Evolutionary conservation across 2,113 vertebrate genomes (phyloP), one percentile per base, ranked within the genome.

Genomic region (Coptodon bakossiorum): DNA sequence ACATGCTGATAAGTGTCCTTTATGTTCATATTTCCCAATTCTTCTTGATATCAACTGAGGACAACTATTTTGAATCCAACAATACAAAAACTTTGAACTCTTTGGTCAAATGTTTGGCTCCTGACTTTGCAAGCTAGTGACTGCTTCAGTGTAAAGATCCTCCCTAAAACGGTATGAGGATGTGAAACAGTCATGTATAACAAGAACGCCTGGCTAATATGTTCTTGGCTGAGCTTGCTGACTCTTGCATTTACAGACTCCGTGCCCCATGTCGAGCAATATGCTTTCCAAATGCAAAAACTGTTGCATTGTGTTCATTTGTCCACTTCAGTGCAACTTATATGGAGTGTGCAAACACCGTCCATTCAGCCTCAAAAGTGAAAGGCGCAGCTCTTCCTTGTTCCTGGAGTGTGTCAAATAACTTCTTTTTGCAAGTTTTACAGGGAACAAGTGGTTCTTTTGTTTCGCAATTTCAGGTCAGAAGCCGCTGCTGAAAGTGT

Each of bases 101-200:
- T 50, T 50, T 50, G 27, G 16, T 29, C 27, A 78, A 50, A 78
- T 31, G 43, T 19, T 48, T 31, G 16, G 9, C 71, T 50, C 43
- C 43, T 48, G 9, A 50, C 24, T 50, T 50, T 85, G 14, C 31
- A 24, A 66, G 4, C 19, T 29, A 27, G 27, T 22, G 76, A 24
- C 29, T 53, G 16, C 71, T 50, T 19, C 27, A 78, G 56, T 27
- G 36, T 40, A 38, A 71, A 24, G 19, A 29, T n/a, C 73, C 14
- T 57, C 27, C 27, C 45, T n/a, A n/a, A 43, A 29, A 80, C 24
- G 68, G 59, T 92, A 93, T 73, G 87, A 90, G 91, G 92, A 93
- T 93, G 81, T 92, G 88, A 91, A 93, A 93, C 85, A 50, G 12
- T 13, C 24, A 31, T 52, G 16, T 50, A 34, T 29, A 38, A 68